Evolutionary conservation across 2,888 invertebrate species (phyloP).

Genomic region (Parnassius mnemosyne): DNA sequence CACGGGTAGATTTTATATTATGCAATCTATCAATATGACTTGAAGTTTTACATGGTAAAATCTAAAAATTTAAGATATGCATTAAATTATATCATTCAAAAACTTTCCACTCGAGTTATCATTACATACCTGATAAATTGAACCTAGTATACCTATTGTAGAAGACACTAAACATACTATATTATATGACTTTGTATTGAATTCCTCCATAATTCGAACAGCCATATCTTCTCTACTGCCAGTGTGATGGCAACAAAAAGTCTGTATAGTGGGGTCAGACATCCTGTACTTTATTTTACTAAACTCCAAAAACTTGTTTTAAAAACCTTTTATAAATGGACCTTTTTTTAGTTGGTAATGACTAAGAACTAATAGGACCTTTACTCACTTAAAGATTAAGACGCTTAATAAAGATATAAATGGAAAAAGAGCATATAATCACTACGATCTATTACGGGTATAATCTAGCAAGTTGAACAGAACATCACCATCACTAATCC

Average conservation of each 20-base stretch:
- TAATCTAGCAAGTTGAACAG: too few species aligned
- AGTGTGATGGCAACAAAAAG: conserved; percentile 88
- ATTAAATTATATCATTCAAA: conserved; percentile 1
- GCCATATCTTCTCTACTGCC: conserved; percentile 83
- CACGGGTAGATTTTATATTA: conserved; percentile 81
- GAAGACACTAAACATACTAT: conserved; percentile 87
- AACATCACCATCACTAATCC: too few species aligned
- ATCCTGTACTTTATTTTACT: conserved; percentile 39
- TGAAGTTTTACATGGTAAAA: conserved; percentile 81
- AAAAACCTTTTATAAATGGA: too few species aligned
- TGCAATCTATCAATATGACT: conserved; percentile 77
- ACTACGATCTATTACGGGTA: too few species aligned
- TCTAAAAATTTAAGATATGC: conserved; percentile 61
- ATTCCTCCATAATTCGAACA: conserved; percentile 84
- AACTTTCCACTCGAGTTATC: neutral
- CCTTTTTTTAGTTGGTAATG: too few species aligned
- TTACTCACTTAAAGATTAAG: too few species aligned
- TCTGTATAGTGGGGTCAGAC: conserved; percentile 93
- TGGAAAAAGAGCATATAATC: too few species aligned
- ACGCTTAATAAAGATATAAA: too few species aligned
- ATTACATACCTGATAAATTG: conserved; percentile 85
- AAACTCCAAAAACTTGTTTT: too few species aligned
- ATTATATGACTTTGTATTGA: conserved; percentile 88
- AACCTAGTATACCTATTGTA: conserved; percentile 86
- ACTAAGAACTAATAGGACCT: too few species aligned